Conservation (phyloP, 2,797 vertebrate genomes). For the Anolis apletophallus region DNA sequence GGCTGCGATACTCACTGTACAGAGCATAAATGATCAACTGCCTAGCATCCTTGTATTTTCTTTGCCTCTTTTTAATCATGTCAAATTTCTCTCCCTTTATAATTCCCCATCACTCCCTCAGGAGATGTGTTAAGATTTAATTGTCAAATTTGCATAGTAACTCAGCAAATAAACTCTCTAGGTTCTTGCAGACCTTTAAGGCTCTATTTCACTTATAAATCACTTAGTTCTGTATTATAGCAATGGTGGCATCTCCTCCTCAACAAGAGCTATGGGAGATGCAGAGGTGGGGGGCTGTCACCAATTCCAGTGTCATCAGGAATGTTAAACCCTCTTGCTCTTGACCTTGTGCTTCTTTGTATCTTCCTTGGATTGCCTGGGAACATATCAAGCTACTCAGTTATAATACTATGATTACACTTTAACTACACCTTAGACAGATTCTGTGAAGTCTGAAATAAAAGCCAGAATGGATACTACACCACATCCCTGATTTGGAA, state of each 20-base stretch:
- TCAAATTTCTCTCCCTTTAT: constrained; percentile 74
- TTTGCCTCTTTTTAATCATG: constrained; percentile 54
- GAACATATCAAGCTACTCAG: too few species aligned
- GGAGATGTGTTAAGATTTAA: constrained; percentile 80
- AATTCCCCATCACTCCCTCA: constrained; percentile 73
- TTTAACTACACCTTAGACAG: too few species aligned
- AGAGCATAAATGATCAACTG: constrained; percentile 57
- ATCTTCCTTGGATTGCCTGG: too few species aligned
- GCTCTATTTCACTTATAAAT: constrained; percentile 75
- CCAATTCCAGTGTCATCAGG: not conserved
- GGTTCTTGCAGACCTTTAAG: constrained; percentile 71
- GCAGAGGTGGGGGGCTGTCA: not conserved
- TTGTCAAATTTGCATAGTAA: constrained; percentile 84
- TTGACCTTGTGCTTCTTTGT: too few species aligned
- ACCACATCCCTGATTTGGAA: too few species aligned
- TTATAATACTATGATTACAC: too few species aligned
- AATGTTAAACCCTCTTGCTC: too few species aligned
- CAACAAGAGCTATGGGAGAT: constrained; percentile 47
- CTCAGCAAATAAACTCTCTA: constrained; percentile 80
- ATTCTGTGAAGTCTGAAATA: too few species aligned
- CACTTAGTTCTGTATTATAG: constrained; percentile 61
- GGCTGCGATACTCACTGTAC: constrained; percentile 47
- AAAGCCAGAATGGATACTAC: too few species aligned
- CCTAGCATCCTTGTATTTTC: constrained; percentile 57
- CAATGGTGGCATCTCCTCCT: constrained; percentile 64